phyloP scores from a whole-genome alignment of 2,888 invertebrate species.

The Drosophila diplacantha region DNA sequence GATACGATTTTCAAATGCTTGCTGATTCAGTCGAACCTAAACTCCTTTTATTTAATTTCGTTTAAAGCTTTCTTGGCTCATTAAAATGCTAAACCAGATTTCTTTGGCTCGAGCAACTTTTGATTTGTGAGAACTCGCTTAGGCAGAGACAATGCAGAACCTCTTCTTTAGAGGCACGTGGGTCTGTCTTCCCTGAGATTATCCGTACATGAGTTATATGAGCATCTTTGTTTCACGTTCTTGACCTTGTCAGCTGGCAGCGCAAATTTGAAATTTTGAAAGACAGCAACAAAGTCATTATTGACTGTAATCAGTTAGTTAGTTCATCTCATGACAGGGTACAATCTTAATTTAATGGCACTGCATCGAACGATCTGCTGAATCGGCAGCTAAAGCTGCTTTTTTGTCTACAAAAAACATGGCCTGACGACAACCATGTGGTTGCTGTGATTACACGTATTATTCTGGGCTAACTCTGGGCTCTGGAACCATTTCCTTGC shows the following conservation, averaged over 20 bases:
- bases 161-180: conserved; percentile 6
- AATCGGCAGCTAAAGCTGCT: neutral
- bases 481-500: neutral
- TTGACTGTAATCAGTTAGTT: conserved; percentile 15
- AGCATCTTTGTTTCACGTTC: neutral
- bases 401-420: neutral
- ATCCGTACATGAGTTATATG: neutral
- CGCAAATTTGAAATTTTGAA: conserved; percentile 2
- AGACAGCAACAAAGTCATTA: neutral
- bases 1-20: conserved; percentile 1
- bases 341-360: conserved; percentile 1
- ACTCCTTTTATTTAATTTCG: neutral
- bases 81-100: conserved; percentile 18
- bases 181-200: neutral
- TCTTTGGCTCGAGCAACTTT: conserved; percentile 11
- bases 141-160: neutral
- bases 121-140: conserved; percentile 2
- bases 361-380: conserved; percentile 12
- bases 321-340: conserved; percentile 5
- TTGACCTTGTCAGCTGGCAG: conserved; percentile 8
- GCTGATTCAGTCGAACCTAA: neutral
- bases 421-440: conserved; percentile 13
- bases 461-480: conserved; percentile 1
- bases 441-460: neutral
- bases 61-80: neutral